Evolutionary conservation across 2,888 invertebrate species (phyloP).

Genomic region (Drosophila ezoana): DNA sequence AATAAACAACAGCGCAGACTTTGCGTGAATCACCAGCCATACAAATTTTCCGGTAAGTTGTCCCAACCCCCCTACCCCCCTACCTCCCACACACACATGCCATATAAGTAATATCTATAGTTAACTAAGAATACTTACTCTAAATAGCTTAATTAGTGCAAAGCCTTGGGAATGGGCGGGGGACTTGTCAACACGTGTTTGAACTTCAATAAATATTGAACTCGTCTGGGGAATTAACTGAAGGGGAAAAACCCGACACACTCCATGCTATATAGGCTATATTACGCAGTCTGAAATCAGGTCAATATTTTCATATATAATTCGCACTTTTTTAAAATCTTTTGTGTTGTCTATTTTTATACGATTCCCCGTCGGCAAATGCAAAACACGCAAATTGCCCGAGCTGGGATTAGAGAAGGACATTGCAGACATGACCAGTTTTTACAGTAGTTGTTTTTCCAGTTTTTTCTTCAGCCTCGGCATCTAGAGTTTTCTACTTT

Average conservation of each 20-base stretch:
- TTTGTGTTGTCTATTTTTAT: neutral
- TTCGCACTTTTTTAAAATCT: slow-evolving; percentile 14
- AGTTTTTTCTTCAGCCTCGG: neutral
- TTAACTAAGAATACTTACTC: neutral
- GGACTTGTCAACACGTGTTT: slow-evolving; percentile 14
- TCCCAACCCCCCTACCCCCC: too few relatives aligned
- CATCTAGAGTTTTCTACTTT: neutral
- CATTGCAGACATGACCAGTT: slow-evolving; percentile 11
- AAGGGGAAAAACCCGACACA: neutral
- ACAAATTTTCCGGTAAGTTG: slow-evolving; percentile 76
- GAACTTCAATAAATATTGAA: slow-evolving; percentile 37
- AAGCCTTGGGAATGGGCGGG: neutral
- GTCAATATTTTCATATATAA: slow-evolving; percentile 49
- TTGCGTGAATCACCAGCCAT: slow-evolving; percentile 67
- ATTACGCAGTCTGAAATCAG: slow-evolving; percentile 41
- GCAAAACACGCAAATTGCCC: slow-evolving; percentile 26
- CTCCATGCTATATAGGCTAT: slow-evolving; percentile 2
- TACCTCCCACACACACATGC: too few relatives aligned
- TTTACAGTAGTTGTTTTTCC: slow-evolving; percentile 40
- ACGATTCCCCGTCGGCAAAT: slow-evolving; percentile 32
- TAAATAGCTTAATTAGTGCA: slow-evolving; percentile 1
- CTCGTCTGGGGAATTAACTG: slow-evolving; percentile 2
- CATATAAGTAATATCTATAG: slow-evolving; percentile 1
- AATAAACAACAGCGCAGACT: slow-evolving; percentile 29
- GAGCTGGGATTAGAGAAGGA: neutral